Percentiles rank a stretch among this genome's conserved stretches.
phyloP scores from a whole-genome alignment of 2,888 invertebrate species.

The Tipula vernalis region DNA sequence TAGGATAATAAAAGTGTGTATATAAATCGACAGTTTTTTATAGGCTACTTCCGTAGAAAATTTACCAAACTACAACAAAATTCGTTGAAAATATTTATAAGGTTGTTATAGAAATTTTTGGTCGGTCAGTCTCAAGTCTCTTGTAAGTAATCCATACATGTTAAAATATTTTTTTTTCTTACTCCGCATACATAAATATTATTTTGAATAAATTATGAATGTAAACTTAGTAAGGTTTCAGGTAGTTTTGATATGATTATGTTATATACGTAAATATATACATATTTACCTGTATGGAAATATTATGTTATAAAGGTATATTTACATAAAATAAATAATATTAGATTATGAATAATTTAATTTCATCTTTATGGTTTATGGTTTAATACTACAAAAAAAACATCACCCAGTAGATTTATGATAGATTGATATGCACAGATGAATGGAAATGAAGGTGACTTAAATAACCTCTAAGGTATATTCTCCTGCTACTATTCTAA shows the following conservation, averaged over 20 bases:
- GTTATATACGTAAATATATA: neutral
- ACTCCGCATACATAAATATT: neutral
- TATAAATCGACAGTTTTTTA: neutral
- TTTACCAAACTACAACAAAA: neutral
- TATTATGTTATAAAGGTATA: neutral
- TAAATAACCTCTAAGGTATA: neutral
- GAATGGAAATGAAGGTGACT: neutral
- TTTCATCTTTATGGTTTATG: neutral
- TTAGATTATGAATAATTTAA: conserved; percentile 4
- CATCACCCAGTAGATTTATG: neutral
- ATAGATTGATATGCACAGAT: neutral
- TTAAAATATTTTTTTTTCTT: neutral
- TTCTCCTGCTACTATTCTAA: neutral
- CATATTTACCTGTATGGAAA: neutral
- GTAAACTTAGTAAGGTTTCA: neutral
- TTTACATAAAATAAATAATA: neutral
- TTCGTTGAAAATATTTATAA: neutral
- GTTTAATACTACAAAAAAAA: neutral
- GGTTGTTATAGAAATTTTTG: neutral
- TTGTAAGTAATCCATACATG: neutral
- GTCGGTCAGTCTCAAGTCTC: neutral
- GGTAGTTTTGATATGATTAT: conserved; percentile 4
- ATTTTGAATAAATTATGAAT: neutral
- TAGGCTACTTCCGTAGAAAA: neutral
- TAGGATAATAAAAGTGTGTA: neutral